Base-by-base conservation (phyloP, 2,888 invertebrate species). In the Schizotus pectinicornis region DNA sequence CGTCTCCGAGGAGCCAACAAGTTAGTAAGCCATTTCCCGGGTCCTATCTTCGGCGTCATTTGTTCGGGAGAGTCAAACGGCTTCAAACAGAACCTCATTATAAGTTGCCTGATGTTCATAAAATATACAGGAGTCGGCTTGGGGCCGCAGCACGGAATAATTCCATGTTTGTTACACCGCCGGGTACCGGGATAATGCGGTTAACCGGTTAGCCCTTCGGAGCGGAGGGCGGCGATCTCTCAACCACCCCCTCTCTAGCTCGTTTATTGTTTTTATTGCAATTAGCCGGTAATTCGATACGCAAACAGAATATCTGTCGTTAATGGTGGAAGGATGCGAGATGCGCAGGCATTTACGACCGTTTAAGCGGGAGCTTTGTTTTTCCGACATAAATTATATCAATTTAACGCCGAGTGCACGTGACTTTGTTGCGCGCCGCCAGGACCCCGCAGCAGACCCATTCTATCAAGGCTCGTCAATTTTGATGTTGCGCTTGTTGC, bases 71-170 rank as follows among this genome's bases (percentile, higher is more conserved):
- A 71, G 67, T 68, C 75, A 72, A 75, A 74, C 74, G 67, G 76
- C 78, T 76, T 78, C 79, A 79, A 80, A 79, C 79, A 79, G 79
- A 77, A 77, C 78, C 77, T 78, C 78, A 79, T 80, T 80, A 80
- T 79, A 79, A 78, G 71, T 80, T 79, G 76, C 76, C 77, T 78
- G 78, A 77, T 78, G 78, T 78, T 78, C 79, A 79, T 80, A 77
- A 80, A 80, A 79, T 80, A 80, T 80, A 79, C 74, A 73, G 70
- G 67, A 69, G 69, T 66, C 64, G 69, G 67, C 63, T 65, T 56
- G 68, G 70, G 61, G 67, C 64, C 67, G 65, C 65, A 63, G 62
- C 67, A 62, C 69, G 63, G 70, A 70, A 71, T 72, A 72, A 71
- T 71, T 71, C 69, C 67, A 67, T 69, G 72, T 71, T 58, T 72